These are phyloP conservation scores for Diuraphis noxia DNA, from an alignment of 1,140 invertebrate species.

Conservation along the genomic window DNA sequence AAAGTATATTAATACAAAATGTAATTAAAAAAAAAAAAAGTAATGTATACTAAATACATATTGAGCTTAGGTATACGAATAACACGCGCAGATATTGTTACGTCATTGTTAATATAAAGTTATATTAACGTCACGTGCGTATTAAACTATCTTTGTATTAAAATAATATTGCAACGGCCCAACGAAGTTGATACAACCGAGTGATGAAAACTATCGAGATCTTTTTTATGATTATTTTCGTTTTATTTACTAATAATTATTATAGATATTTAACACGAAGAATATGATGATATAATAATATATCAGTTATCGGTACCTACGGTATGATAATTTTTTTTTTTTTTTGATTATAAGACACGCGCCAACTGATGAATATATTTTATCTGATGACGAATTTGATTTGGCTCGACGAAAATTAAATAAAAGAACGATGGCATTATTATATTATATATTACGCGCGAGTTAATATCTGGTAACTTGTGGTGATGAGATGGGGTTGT, in stretches of 20 bases:
- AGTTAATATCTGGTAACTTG: background rate
- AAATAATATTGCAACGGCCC: slow-evolving; percentile 12
- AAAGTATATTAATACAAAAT: background rate
- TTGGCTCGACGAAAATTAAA: background rate
- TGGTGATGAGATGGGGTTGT: background rate
- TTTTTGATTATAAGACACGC: background rate
- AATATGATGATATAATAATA: background rate
- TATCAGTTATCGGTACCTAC: background rate
- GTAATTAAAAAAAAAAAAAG: background rate
- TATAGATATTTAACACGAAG: background rate
- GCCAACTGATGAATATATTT: background rate
- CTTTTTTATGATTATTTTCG: background rate
- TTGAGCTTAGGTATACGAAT: slow-evolving; percentile 2
- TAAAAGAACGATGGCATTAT: background rate
- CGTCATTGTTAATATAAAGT: background rate
- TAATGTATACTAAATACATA: background rate
- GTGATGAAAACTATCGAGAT: background rate
- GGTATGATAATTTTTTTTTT: background rate
- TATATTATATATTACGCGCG: slow-evolving; percentile 26
- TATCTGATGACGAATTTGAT: background rate
- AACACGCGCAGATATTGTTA: background rate
- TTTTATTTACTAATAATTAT: background rate
- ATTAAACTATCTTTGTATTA: background rate
- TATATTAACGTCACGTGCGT: background rate
- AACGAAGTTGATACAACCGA: background rate